Evolutionary conservation across 1,140 invertebrate species (phyloP).

Genomic region (Lepidurus packardi): DNA sequence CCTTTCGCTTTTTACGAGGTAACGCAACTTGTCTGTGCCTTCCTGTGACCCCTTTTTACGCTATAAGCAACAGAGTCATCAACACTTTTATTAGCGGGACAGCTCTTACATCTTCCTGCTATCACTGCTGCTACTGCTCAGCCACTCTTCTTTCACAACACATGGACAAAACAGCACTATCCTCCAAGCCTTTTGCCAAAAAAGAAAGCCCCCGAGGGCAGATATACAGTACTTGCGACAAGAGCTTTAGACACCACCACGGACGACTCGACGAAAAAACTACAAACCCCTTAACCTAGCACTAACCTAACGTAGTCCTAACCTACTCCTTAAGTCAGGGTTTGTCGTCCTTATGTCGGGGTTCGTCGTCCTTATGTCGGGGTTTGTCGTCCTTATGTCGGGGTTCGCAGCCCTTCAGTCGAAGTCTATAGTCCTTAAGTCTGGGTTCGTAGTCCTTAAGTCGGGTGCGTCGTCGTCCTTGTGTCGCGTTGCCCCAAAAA

Average conservation of each 20-base stretch:
- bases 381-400: too few relatives aligned
- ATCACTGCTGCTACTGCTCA: neutral
- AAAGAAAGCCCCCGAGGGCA: neutral
- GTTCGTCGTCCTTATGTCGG: too few relatives aligned
- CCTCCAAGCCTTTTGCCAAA: neutral
- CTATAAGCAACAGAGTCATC: conserved; percentile 17
- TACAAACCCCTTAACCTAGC: too few relatives aligned
- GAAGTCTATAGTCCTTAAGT: too few relatives aligned
- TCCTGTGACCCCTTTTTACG: conserved; percentile 5
- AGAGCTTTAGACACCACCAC: neutral
- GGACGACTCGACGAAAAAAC: too few relatives aligned
- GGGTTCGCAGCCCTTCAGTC: too few relatives aligned
- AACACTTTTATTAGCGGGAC: neutral
- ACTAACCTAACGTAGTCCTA: too few relatives aligned
- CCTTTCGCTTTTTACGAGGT: neutral
- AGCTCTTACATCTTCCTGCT: neutral
- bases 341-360: too few relatives aligned
- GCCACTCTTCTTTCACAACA: neutral
- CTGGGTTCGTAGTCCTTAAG: too few relatives aligned
- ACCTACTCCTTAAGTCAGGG: too few relatives aligned
- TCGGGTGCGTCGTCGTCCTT: too few relatives aligned
- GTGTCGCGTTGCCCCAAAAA: too few relatives aligned
- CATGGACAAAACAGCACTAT: neutral
- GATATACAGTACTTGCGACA: neutral
- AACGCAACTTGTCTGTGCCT: conserved; percentile 3